Evolutionary conservation across 2,797 vertebrate species (phyloP), one percentile per base, ranked within the genome.

Genomic region (Alca torda): DNA sequence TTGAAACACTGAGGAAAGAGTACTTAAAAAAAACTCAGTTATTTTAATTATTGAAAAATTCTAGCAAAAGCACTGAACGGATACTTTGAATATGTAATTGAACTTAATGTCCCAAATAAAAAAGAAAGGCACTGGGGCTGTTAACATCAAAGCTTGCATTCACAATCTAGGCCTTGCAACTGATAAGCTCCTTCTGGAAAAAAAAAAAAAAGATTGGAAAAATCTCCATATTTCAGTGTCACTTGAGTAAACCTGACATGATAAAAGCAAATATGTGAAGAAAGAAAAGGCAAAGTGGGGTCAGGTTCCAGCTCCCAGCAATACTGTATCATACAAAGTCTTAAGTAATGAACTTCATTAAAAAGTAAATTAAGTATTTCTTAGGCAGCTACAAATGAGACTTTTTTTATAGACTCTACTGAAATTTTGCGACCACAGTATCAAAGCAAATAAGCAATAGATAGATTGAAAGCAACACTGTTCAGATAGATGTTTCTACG

Each of bases 181-280:
- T 79, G 92, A 92, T 88, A 93, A 96, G 84, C 48, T 87, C 57
- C 67, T 94, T 89, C 81, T 60, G 84, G 9, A 68, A 24, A 39
- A 74, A 23, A 56, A 63, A 60, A 23, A 25, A n/a, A 16, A 4
- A 2, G 2, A 45, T 45, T 1, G 6, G 54, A 76, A 97, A 97
- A 94, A 87, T 92, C 89, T 95, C 84, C 82, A 84, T 90, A 95
- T 95, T 97, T 95, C 92, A 89, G 51, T 81, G 68, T 94, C 82
- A 90, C 88, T 95, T 95, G 86, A 95, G 84, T 96, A 96, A 95
- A 97, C 95, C 90, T 93, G 93, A 96, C 82, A 83, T 82, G 80
- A 96, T 95, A 96, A 96, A 96, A 96, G 91, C 95, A 96, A 96
- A 90, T 96, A 96, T 79, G 74, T 90, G 88, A 95, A 96, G 94